Evolutionary conservation across 2,888 invertebrate species (phyloP), one percentile per base, ranked within the genome.

Genomic region (Eudasyphora cyanicolor): DNA sequence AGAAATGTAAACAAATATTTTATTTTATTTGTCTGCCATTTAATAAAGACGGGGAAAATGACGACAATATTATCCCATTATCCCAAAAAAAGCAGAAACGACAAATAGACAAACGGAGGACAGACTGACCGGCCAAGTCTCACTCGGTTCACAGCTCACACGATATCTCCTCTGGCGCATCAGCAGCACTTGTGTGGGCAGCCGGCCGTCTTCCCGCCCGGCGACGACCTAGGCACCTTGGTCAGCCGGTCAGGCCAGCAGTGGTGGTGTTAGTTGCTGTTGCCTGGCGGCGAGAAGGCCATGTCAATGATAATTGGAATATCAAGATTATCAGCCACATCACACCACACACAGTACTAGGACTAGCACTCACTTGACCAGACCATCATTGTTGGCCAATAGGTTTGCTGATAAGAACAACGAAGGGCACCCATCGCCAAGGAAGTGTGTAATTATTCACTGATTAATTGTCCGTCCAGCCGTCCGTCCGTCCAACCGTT

Each of bases 1-100:
- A 29, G 54, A 21, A 79, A 76, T 80, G 80, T 80, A 80, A 80
- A 80, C 80, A 80, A 76, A 80, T 54, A 57, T 73, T 57, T 73
- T 73, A 73, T 76, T 79, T 74, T 75, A 75, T 79, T 75, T 79
- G 79, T 75, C 79, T 79, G 79, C 49, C 69, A 79, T 80, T 80
- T 80, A 80, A 80, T 76, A 76, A 75, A 80, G 62, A 51, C 73
- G 71, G 35, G n/a, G 10, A 32, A 64, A 64, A 80, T 75, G 75
- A 80, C 38, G 80, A 80, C 70, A 76, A 80, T 62, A 80, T 71
- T 64, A 76, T 27, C 51, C 49, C 69, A 70, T 70, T 75, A 75
- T 70, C 35, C 35, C 24, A 49, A 78, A 69, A n/a, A 49, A 60
- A 75, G 69, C 57, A 49, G 35, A 75, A 76, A 70, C 69, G 60